A percentile compares a stretch with the other conserved stretches of the same genome.
Evolutionary conservation across 2,888 invertebrate species (phyloP).

Genomic region (Latrodectus hesperus): DNA sequence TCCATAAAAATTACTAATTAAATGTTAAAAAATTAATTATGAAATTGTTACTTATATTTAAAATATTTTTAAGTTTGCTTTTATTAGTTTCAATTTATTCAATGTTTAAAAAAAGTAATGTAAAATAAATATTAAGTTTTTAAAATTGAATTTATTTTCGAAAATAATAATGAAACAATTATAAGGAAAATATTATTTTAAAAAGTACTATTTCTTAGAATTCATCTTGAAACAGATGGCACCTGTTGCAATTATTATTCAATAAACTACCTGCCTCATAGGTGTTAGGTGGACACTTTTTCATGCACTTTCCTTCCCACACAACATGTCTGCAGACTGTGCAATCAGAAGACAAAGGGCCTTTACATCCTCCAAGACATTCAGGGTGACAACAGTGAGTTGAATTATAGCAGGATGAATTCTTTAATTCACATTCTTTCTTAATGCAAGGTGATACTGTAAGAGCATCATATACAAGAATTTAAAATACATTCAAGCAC

Average conservation of each 20-base stretch:
- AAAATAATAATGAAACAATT: no score
- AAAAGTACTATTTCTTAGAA: no score
- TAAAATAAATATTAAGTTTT: no score
- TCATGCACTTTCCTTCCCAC: conserved; percentile 80
- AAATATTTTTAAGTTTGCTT: no score
- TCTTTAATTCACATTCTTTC: conserved; percentile 62
- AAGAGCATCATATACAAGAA: background rate
- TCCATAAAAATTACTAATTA: no score
- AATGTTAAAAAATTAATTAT: no score
- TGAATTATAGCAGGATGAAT: conserved; percentile 70
- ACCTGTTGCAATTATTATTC: background rate
- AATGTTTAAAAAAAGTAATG: no score
- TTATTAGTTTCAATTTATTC: no score
- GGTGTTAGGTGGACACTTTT: conserved; percentile 81
- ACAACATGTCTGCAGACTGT: conserved; percentile 86
- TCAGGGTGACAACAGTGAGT: conserved; percentile 84
- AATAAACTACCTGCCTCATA: conserved; percentile 76
- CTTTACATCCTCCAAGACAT: conserved; percentile 90
- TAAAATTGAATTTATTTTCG: no score
- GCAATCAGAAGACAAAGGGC: conserved; percentile 77
- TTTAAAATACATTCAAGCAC: background rate
- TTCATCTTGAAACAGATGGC: no score
- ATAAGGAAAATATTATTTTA: no score
- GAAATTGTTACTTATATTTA: no score
- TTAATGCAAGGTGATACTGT: conserved; percentile 71